Conservation (phyloP, 2,888 invertebrate species). For the Euplexia lucipara region DNA sequence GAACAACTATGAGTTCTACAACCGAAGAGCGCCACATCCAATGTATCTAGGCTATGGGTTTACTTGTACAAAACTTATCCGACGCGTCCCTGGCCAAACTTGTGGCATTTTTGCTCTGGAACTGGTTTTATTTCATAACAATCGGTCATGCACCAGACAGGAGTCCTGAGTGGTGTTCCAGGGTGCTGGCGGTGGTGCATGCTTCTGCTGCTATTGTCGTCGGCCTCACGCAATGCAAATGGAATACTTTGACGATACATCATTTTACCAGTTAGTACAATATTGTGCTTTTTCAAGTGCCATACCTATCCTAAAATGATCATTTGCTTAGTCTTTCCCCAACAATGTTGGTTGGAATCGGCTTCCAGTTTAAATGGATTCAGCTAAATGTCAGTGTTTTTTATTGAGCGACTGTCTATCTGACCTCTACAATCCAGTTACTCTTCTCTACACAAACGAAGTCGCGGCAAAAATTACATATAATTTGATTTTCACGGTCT, state of each 20-base stretch:
- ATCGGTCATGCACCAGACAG: conserved; percentile 60
- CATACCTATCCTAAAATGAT: too few relatives aligned
- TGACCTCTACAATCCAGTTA: too few relatives aligned
- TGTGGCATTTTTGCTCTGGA: conserved; percentile 82
- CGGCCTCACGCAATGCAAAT: conserved; percentile 79
- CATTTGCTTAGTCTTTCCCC: too few relatives aligned
- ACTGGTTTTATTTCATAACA: conserved; percentile 74
- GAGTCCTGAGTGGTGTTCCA: conserved; percentile 81
- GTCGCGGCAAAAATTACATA: too few relatives aligned
- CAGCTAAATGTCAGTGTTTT: too few relatives aligned
- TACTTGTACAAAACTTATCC: conserved; percentile 69
- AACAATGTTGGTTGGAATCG: too few relatives aligned
- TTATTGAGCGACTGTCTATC: too few relatives aligned
- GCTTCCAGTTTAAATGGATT: too few relatives aligned
- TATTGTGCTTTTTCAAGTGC: background rate
- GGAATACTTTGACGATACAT: conserved; percentile 66
- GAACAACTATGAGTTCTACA: conserved; percentile 24
- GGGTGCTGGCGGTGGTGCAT: conserved; percentile 81
- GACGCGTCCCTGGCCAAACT: conserved; percentile 74
- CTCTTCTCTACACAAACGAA: too few relatives aligned
- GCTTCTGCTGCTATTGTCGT: conserved; percentile 76
- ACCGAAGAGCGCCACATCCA: background rate
- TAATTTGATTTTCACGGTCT: too few relatives aligned
- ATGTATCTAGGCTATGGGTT: conserved; percentile 61
- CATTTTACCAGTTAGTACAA: conserved; percentile 76